Base-by-base conservation (phyloP, 2,888 invertebrate species). In the Hirtodrosophila trivittata region DNA sequence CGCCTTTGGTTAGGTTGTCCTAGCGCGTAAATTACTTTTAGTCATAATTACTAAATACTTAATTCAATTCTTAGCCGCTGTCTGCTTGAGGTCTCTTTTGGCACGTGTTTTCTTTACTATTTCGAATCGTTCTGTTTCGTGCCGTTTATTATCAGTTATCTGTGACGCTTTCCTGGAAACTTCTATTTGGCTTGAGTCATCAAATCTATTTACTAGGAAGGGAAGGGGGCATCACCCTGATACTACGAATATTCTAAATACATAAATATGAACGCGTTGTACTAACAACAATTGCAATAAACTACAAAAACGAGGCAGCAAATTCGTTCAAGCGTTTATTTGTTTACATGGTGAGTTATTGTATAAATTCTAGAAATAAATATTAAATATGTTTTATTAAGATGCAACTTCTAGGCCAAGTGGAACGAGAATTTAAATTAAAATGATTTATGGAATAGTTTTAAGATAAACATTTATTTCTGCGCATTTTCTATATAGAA, bases 1-100 rank as follows among this genome's bases (percentile, higher is more conserved):
- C 83, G 77, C 83, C 73, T 76, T 69, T 76, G 80, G 83, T 65
- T 65, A 58, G 62, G 73, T 72, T 75, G 76, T 71, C 75, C 75
- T 65, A 78, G 72, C 57, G 75, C 73, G 63, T 54, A 54, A 41
- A 60, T 66, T 57, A 46, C 50, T 42, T 55, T 72, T 72, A 63
- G 47, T 64, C 51, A 42, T 32, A 25, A 13, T 21, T 18, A 51
- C 51, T 51, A 63, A 28, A 12, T 14, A 39, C 32, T 32, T 32
- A 30, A 30, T 41, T 45, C 30, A 39, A 21, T 35, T 28, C 5
- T 37, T 12, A 35, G 9, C 12, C n/a, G n/a, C n/a, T n/a, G n/a
- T n/a, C n/a, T n/a, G n/a, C n/a, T n/a, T n/a, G n/a, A n/a, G n/a
- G 5, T 18, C 8, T 5, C 3, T 38, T 30, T 45, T 33, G 35